Percentiles rank a stretch among this genome's conserved stretches.
Conservation (phyloP, 2,797 vertebrate species). For the Chaenodraco wilsoni region DNA sequence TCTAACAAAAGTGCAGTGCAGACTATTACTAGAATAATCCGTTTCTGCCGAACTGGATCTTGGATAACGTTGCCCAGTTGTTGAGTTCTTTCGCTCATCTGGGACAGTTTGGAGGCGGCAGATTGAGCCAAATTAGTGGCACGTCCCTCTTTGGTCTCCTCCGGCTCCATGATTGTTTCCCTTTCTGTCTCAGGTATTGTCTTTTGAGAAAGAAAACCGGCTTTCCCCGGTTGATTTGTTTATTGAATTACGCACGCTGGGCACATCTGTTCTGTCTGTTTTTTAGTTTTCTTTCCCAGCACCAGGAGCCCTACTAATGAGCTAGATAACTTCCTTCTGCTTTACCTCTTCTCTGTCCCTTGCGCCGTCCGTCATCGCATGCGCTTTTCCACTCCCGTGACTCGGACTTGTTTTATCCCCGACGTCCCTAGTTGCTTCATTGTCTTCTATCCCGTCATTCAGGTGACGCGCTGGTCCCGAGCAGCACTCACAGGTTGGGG, state of each 20-base stretch:
- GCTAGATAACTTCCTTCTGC: conserved; percentile 71
- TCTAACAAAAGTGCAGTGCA: conserved; percentile 94
- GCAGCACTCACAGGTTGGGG: conserved; percentile 56
- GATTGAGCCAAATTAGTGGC: conserved; percentile 82
- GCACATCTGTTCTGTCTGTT: conserved; percentile 62
- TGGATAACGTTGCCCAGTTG: conserved; percentile 87
- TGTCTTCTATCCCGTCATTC: conserved; percentile 74
- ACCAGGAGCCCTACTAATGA: conserved; percentile 41
- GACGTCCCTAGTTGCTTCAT: conserved; percentile 75
- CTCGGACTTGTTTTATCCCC: conserved; percentile 71
- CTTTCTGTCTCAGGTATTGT: conserved; percentile 44
- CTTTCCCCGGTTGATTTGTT: conserved; percentile 42
- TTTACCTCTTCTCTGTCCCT: conserved; percentile 71
- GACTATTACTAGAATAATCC: conserved; percentile 92
- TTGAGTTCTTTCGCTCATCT: conserved; percentile 90
- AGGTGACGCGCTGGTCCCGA: conserved; percentile 62
- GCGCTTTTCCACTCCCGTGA: conserved; percentile 71
- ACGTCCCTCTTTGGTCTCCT: conserved; percentile 69
- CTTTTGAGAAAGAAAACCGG: conserved; percentile 43
- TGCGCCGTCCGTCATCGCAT: conserved; percentile 75
- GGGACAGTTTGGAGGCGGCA: conserved; percentile 90
- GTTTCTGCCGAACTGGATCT: conserved; percentile 88
- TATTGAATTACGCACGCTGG: conserved; percentile 51
- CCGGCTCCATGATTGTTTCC: conserved; percentile 77
- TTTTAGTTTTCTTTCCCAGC: conserved; percentile 37